A percentile compares a stretch with the other conserved stretches of the same genome.
phyloP scores from a whole-genome alignment of 2,888 invertebrate genomes.

The Camponotus fellah region DNA sequence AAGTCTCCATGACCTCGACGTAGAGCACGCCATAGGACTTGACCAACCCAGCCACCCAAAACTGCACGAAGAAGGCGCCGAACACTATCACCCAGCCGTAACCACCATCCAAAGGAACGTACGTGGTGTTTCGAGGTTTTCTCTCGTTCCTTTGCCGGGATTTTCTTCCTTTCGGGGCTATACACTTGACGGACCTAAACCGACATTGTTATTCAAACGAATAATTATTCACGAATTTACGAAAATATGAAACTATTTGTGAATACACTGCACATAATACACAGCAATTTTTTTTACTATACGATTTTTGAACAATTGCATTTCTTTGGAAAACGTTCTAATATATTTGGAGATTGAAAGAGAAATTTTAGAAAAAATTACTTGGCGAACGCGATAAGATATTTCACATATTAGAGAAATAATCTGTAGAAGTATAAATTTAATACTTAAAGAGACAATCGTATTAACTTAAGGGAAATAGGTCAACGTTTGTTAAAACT shows the following conservation, averaged over 20 bases:
- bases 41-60: constrained; percentile 93
- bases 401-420: neutral
- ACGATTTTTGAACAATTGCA: neutral
- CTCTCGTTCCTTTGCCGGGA: constrained; percentile 66
- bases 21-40: constrained; percentile 94
- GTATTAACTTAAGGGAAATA: neutral
- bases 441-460: neutral
- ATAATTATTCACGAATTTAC: neutral
- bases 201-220: too few relatives aligned
- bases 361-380: neutral
- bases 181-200: constrained; percentile 70
- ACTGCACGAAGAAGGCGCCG: constrained; percentile 93
- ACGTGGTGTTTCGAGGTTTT: constrained; percentile 74
- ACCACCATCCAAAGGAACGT: constrained; percentile 90
- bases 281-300: neutral
- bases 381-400: too few relatives aligned
- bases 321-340: neutral
- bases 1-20: constrained; percentile 93
- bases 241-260: neutral
- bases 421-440: neutral
- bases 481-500: neutral
- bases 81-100: constrained; percentile 93
- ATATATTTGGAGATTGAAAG: neutral
- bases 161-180: constrained; percentile 62
- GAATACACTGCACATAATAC: neutral